Evolutionary conservation across 2,113 vertebrate species (phyloP).

Genomic region (Salvelinus alpinus): DNA sequence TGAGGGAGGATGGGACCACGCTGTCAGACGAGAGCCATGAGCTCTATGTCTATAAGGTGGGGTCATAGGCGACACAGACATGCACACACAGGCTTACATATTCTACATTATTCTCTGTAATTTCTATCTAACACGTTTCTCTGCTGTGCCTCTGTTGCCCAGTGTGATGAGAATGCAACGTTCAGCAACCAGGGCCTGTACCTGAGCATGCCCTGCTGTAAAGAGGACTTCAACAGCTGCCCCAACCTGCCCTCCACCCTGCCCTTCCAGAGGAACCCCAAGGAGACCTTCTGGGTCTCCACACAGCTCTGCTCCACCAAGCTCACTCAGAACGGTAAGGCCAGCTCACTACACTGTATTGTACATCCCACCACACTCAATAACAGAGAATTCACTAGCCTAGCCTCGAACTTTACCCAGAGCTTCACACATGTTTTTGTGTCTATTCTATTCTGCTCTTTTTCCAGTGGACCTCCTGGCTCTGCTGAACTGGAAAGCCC

Average conservation of each 20-base stretch:
- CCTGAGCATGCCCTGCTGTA: conserved; percentile 93
- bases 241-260: conserved; percentile 89
- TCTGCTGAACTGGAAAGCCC: conserved; percentile 94
- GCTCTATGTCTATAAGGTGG: conserved; percentile 95
- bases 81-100: not conserved
- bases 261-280: conserved; percentile 94
- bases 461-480: conserved; percentile 88
- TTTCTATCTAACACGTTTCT: conserved; percentile 2
- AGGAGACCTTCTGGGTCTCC: conserved; percentile 92
- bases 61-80: not conserved
- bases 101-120: not conserved
- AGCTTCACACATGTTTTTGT: no score
- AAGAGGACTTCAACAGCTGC: conserved; percentile 92
- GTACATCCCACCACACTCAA: not conserved
- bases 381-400: no score
- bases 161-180: conserved; percentile 95
- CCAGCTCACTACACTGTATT: no score
- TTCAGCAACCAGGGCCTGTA: conserved; percentile 96
- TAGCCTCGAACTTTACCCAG: no score
- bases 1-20: conserved; percentile 96
- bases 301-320: conserved; percentile 95
- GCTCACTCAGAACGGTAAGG: conserved; percentile 92
- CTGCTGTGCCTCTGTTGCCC: not conserved
- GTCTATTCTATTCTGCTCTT: not conserved
- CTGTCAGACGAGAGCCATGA: conserved; percentile 93